Evolutionary conservation across 1,140 invertebrate genomes (phyloP), one percentile per base, ranked within the genome.

Genomic region (Sesamia nonagrioides): DNA sequence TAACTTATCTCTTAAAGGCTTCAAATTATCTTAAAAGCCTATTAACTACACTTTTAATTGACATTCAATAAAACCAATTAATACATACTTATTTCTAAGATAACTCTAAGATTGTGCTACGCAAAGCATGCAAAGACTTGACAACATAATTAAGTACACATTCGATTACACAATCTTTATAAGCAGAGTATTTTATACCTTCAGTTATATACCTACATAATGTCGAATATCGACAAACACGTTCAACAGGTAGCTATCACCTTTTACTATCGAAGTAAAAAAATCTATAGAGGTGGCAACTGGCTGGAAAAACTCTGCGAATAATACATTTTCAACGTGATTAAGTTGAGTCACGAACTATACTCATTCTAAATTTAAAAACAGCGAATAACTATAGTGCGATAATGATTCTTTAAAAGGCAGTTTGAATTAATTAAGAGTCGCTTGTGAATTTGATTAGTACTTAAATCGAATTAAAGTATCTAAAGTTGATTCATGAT

Each of bases 361-460:
- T 69, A n/a, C 9, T 48, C 13, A 15, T 27, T 68, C 21, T 1
- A 50, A 50, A 50, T 33, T 48, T 15, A 48, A 69, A 69, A 33
- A 40, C 42, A 17, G 33, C 1, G 11, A 13, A n/a, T n/a, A n/a
- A n/a, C n/a, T n/a, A n/a, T n/a, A n/a, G n/a, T n/a, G 21, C 2
- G 66, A 33, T 69, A 69, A 50, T 48, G 66, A 48, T 21, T 42
- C 21, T 69, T 69, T 50, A 69, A 33, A 33, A 48, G 42, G 45
- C 35, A 69, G 66, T 69, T 69, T 33, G 66, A 69, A 50, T 69
- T n/a, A 69, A 69, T 69, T 50, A 33, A 69, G 21, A 42, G 15
- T n/a, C 35, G 37, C 15, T 17, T 63, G 8, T 18, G 37, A 68
- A 27, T 69, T 66, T 50, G 13, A 50, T 11, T 69, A 21, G 42